Evolutionary conservation across 1,140 invertebrate species (phyloP).

Genomic region (Pseudomyrmex sp.): DNA sequence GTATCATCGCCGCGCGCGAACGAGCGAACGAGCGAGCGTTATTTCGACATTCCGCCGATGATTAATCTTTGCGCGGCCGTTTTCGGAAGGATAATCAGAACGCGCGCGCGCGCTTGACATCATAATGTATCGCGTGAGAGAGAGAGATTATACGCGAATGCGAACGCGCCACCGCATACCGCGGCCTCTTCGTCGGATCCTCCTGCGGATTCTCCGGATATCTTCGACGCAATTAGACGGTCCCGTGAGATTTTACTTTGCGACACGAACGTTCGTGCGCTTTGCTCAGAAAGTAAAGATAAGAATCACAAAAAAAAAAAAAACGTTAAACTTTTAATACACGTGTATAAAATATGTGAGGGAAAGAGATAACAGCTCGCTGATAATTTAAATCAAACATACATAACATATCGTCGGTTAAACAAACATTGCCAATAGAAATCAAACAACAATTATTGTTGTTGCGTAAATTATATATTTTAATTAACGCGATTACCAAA

Average conservation of each 20-base stretch:
- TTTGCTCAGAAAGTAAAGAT: not conserved
- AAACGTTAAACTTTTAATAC: no score
- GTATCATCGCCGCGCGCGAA: not conserved
- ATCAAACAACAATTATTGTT: no score
- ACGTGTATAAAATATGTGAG: no score
- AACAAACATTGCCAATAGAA: no score
- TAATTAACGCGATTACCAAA: no score
- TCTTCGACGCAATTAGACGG: constrained; percentile 49
- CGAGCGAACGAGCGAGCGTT: not conserved
- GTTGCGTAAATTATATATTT: no score
- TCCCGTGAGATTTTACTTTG: constrained; percentile 11
- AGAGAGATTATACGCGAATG: constrained; percentile 24
- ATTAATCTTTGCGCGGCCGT: constrained; percentile 43
- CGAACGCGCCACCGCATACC: constrained; percentile 24
- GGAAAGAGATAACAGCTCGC: no score
- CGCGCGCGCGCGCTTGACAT: not conserved
- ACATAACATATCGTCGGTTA: no score
- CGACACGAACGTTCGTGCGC: not conserved
- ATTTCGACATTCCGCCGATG: not conserved
- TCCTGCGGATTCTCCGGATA: constrained; percentile 44
- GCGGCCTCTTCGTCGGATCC: not conserved
- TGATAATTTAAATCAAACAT: no score
- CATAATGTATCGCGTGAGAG: constrained; percentile 27
- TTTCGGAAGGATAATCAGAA: constrained; percentile 40
- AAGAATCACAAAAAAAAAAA: no score